A percentile compares a stretch with the other conserved stretches of the same genome.
Conservation (phyloP, 2,113 vertebrate species). For the Lates calcarifer region DNA sequence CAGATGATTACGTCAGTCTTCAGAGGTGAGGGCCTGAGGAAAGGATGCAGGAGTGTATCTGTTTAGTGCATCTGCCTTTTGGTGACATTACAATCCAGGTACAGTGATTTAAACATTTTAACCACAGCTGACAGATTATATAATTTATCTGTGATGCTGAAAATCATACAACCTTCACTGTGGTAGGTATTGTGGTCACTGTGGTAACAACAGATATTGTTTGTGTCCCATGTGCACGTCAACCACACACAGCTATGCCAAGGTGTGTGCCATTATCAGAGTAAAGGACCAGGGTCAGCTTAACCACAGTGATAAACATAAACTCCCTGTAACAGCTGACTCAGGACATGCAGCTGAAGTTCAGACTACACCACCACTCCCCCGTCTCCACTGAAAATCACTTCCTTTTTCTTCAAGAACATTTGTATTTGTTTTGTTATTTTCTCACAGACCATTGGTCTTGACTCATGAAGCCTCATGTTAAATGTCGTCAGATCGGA, state of each 20-base stretch:
- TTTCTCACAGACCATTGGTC: background rate
- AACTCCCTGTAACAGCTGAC: conserved; percentile 54
- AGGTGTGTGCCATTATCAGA: conserved; percentile 11
- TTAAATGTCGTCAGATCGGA: too few relatives aligned
- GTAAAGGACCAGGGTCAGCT: conserved; percentile 24
- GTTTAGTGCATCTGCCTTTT: background rate
- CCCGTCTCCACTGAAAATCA: background rate
- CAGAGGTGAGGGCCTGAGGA: background rate
- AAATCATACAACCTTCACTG: too few relatives aligned
- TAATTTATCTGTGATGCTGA: background rate
- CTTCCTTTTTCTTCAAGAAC: background rate
- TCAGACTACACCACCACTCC: background rate
- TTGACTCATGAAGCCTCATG: too few relatives aligned
- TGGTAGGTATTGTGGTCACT: too few relatives aligned
- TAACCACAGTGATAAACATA: conserved; percentile 63
- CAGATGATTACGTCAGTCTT: conserved; percentile 31
- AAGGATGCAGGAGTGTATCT: background rate
- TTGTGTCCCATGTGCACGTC: background rate
- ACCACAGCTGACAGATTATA: background rate
- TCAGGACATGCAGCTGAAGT: conserved; percentile 38
- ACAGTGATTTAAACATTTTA: background rate
- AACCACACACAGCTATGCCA: background rate
- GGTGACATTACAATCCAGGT: background rate
- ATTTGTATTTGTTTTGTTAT: background rate
- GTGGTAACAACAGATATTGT: background rate